Conservation (phyloP, 2,888 invertebrate genomes). For the Eristalis tenax region DNA sequence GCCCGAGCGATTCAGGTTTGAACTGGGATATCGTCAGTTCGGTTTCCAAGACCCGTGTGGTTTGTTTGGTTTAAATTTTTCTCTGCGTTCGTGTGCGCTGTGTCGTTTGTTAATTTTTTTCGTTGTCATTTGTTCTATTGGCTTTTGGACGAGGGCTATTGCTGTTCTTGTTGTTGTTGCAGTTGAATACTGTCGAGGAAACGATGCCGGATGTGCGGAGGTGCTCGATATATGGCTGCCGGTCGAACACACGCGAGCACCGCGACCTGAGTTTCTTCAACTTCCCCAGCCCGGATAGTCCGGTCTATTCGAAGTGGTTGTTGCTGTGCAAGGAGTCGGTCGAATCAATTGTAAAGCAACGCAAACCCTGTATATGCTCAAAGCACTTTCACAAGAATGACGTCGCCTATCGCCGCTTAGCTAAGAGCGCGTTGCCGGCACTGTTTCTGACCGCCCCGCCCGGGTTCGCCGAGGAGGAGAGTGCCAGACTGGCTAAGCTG, state of each 20-base stretch:
- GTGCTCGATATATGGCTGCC: slow-evolving; percentile 79
- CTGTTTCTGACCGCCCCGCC: slow-evolving; percentile 74
- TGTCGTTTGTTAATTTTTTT: background rate
- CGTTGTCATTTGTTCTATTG: background rate
- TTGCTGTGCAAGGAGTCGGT: slow-evolving; percentile 78
- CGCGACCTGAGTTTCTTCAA: slow-evolving; percentile 79
- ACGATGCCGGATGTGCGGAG: slow-evolving; percentile 78
- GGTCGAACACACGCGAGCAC: slow-evolving; percentile 78
- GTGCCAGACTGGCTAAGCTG: slow-evolving; percentile 77
- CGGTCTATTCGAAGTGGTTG: slow-evolving; percentile 77
- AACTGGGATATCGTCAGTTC: slow-evolving; percentile 9
- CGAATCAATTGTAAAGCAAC: slow-evolving; percentile 76
- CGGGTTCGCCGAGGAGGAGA: slow-evolving; percentile 32
- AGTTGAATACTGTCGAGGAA: background rate
- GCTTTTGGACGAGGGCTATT: background rate
- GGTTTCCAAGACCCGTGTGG: slow-evolving; percentile 19
- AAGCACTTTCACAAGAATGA: slow-evolving; percentile 77
- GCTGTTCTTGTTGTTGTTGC: background rate
- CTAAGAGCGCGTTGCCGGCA: slow-evolving; percentile 77
- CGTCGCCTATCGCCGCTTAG: slow-evolving; percentile 77
- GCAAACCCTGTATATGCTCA: slow-evolving; percentile 78
- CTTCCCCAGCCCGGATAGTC: slow-evolving; percentile 78
- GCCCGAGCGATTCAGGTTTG: background rate
- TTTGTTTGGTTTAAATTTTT: slow-evolving; percentile 17
- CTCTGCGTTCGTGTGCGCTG: background rate